A percentile compares a stretch with the other conserved stretches of the same genome.
These are phyloP conservation scores for Nannoperca australis DNA, from an alignment of 2,797 vertebrate species.

Conservation along the genomic window DNA sequence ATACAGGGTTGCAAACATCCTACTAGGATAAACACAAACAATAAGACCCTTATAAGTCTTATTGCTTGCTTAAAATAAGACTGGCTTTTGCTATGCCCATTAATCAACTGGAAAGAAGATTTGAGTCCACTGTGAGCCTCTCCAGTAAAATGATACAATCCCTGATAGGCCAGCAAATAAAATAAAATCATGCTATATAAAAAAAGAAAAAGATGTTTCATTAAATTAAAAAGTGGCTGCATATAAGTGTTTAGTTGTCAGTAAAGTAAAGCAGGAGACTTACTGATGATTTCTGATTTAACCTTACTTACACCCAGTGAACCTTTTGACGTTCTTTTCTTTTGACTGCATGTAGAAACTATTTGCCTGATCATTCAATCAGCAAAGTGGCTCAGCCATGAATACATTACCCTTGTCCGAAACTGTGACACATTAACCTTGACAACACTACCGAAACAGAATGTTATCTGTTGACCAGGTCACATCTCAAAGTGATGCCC, in stretches of 20 bases:
- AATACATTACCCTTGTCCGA: constrained; percentile 74
- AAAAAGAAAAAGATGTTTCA: neutral
- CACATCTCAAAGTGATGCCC: constrained; percentile 75
- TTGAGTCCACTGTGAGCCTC: constrained; percentile 5
- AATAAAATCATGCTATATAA: neutral
- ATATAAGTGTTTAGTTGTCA: neutral
- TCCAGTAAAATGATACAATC: neutral
- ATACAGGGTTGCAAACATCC: too few species aligned
- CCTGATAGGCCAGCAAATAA: neutral
- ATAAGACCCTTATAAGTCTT: neutral
- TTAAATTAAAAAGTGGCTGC: neutral
- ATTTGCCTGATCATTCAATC: constrained; percentile 64
- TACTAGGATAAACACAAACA: neutral
- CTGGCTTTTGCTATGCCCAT: neutral
- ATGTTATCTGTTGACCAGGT: constrained; percentile 82
- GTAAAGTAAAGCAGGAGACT: neutral
- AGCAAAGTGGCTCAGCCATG: constrained; percentile 61
- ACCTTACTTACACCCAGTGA: neutral
- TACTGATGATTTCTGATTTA: constrained; percentile 2
- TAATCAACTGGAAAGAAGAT: neutral
- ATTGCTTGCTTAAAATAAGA: neutral
- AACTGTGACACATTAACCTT: constrained; percentile 81
- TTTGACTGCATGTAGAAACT: constrained; percentile 18
- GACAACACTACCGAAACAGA: constrained; percentile 75
- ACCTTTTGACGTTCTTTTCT: constrained; percentile 37